Evolutionary conservation across 2,113 vertebrate genomes (phyloP).

Genomic region (Oophaga pumilio): DNA sequence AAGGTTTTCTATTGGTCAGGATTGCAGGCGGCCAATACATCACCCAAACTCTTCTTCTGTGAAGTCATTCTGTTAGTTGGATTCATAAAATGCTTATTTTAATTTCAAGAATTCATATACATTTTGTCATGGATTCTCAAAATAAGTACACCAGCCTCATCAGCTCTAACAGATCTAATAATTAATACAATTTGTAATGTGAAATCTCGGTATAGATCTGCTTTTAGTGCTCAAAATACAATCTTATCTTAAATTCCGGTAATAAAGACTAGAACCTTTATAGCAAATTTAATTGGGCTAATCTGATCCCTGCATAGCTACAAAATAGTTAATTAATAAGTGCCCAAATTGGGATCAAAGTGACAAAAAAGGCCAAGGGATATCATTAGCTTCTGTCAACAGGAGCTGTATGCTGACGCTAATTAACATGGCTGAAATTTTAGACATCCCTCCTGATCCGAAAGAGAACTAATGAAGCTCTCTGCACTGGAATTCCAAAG

Average conservation of each 20-base stretch:
- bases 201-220: background rate
- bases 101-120: no score
- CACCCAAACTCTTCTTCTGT: no score
- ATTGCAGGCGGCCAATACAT: no score
- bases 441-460: slow-evolving; percentile 33
- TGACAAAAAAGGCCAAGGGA: slow-evolving; percentile 34
- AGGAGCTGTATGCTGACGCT: slow-evolving; percentile 18
- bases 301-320: background rate
- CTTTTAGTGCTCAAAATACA: background rate
- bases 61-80: no score
- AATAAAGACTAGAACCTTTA: background rate
- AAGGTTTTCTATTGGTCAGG: no score
- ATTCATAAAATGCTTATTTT: no score
- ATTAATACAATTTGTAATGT: background rate
- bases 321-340: slow-evolving; percentile 41
- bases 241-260: background rate
- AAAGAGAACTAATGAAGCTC: slow-evolving; percentile 47
- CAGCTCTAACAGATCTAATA: no score
- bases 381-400: slow-evolving; percentile 55
- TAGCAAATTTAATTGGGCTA: background rate
- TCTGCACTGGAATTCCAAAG: slow-evolving; percentile 28
- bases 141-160: no score
- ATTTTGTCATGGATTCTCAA: no score
- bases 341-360: slow-evolving; percentile 43
- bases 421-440: slow-evolving; percentile 55